Conservation (phyloP, 2,113 vertebrate genomes). For the Mormyrus lacerda region DNA sequence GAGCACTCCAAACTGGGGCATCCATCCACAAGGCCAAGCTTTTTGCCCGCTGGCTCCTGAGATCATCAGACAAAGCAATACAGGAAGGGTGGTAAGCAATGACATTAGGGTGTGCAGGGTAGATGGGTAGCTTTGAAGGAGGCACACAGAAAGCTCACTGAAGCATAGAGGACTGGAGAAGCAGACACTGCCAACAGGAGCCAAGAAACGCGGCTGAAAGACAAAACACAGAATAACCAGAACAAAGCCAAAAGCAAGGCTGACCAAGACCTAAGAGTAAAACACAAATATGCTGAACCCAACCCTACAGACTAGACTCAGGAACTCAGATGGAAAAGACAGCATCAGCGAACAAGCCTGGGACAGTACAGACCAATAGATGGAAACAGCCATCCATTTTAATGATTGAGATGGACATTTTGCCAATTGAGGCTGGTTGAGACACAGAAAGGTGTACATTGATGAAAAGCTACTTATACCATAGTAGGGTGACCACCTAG, state of each 20-base stretch:
- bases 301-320: too few relatives aligned
- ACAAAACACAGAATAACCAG: neutral
- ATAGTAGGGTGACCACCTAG: too few relatives aligned
- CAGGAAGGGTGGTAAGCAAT: neutral
- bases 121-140: neutral
- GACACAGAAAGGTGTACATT: neutral
- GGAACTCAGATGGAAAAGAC: neutral
- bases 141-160: neutral
- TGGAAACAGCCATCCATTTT: neutral
- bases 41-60: neutral
- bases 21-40: neutral
- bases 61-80: neutral
- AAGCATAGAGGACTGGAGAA: neutral
- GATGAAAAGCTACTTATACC: neutral
- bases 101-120: neutral
- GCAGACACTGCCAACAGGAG: neutral
- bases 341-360: neutral
- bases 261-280: too few relatives aligned
- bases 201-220: neutral
- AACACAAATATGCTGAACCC: too few relatives aligned
- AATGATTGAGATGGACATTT: neutral
- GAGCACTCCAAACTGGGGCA: neutral
- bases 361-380: neutral
- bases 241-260: neutral
- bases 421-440: too few relatives aligned